These are phyloP conservation scores for Actinia tenebrosa DNA, from an alignment of 64 coral and sea anemone species.

Conservation along the genomic window DNA sequence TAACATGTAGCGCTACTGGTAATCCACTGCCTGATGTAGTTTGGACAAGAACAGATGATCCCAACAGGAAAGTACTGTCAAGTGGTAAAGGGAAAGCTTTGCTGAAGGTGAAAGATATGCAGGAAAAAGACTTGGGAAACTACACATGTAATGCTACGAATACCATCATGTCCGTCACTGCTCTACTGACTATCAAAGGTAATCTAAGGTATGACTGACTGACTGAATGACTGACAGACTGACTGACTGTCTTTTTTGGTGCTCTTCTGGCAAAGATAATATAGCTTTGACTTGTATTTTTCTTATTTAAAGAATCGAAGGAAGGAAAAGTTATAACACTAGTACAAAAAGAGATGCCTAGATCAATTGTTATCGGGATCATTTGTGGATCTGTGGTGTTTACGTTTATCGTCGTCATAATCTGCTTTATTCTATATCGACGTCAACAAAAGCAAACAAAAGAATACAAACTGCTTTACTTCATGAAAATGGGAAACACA, in stretches of 20 bases:
- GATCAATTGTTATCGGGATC: conserved; percentile 32
- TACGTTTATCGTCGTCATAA: conserved; percentile 26
- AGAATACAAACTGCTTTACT: conserved; percentile 60
- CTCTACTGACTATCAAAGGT: not conserved
- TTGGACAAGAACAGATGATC: not conserved
- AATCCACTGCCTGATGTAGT: not conserved
- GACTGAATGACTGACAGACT: not conserved
- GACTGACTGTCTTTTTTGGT: not conserved
- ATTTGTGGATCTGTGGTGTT: conserved; percentile 33
- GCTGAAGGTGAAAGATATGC: not conserved
- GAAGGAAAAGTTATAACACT: not conserved
- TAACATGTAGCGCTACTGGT: conserved; percentile 4
- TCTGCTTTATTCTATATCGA: conserved; percentile 44
- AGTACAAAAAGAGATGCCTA: not conserved
- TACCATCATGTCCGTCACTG: not conserved
- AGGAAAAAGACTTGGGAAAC: conserved; percentile 7
- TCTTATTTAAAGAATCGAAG: not conserved
- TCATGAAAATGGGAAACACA: conserved; percentile 36
- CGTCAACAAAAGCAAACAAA: conserved; percentile 77
- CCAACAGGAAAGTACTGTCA: not conserved
- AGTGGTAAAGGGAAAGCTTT: not conserved
- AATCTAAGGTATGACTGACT: not conserved
- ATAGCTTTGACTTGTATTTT: not conserved
- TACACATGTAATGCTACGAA: conserved; percentile 22
- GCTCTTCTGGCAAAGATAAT: not conserved